Base-by-base conservation (phyloP, 2,113 vertebrate species). In the Hirundichthys speculiger region DNA sequence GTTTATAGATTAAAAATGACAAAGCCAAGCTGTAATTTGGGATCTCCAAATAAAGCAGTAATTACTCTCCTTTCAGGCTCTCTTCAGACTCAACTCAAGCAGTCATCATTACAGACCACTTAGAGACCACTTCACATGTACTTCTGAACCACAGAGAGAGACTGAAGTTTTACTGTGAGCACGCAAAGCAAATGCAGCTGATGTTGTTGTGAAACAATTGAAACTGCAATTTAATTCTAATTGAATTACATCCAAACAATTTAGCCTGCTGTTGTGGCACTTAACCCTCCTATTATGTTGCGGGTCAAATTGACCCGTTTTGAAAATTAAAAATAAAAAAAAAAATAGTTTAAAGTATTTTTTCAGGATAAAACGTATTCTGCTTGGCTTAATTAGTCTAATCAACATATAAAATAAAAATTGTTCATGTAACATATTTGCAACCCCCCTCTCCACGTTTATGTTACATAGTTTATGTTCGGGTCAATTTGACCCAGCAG, bases 41-140 rank as follows among this genome's bases (percentile, higher is more conserved):
- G 4, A 15, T 70, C 7, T n/a, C 13, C 27, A 18, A 22, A 53
- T 46, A 41, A 53, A 40, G 34, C 45, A 74, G 69, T 49, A 71
- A 69, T 75, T 52, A 68, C 1, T 30, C 19, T 55, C 51, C 14
- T 69, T 74, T 74, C 51, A 62, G 24, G 30, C 14, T 58, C 20
- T 56, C 60, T 60, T 39, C 38, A 34, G 68, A 52, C 38, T 27
- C 39, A 58, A 79, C 81, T 81, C 77, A 76, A 62, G 46, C 45
- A 53, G 45, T 24, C 45, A 75, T 66, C 55, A 42, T 69, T 38
- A 52, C 53, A 49, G 12, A 74, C 53, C 21, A 59, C 54, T 69
- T 77, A 69, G 79, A 79, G 73, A 54, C 50, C 46, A 42, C 55
- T 63, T 40, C 15, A 53, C 13, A n/a, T 62, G 34, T n/a, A 14